Evolutionary conservation across 2,113 vertebrate genomes (phyloP).

Genomic region (Ia io): DNA sequence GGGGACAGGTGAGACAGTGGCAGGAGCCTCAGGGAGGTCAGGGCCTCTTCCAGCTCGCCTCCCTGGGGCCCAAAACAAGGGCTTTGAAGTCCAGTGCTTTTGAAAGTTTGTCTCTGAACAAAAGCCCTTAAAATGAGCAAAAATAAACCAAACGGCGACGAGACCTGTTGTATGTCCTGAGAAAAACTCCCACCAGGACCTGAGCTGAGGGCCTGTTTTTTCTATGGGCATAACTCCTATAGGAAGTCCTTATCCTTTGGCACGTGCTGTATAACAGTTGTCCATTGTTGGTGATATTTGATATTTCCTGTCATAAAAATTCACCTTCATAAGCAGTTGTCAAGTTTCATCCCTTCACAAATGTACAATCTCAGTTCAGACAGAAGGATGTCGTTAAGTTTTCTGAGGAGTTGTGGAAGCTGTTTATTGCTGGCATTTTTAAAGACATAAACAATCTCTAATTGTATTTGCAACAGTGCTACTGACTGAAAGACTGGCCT

Average conservation of each 20-base stretch:
- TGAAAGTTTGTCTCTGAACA: not conserved
- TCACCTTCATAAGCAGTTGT: not conserved
- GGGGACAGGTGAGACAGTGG: not conserved
- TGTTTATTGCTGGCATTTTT: not conserved
- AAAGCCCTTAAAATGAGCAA: not conserved
- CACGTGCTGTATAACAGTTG: not conserved
- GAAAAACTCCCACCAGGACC: not conserved
- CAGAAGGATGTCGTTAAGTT: not conserved
- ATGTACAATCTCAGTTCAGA: not conserved
- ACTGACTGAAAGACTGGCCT: too few species aligned
- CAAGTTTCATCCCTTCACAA: not conserved
- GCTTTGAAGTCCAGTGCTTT: not conserved
- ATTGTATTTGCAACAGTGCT: not conserved
- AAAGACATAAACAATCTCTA: not conserved
- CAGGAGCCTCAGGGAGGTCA: too few species aligned
- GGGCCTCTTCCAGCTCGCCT: not conserved
- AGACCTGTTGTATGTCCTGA: not conserved
- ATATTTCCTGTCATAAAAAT: not conserved
- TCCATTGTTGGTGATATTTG: not conserved
- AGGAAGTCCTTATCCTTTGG: not conserved
- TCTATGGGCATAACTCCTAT: not conserved
- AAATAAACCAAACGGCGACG: not conserved
- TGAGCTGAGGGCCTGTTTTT: not conserved
- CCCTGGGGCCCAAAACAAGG: not conserved
- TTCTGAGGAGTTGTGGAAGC: not conserved